Percentiles rank a stretch among this genome's conserved stretches.
Evolutionary conservation across 2,113 vertebrate species (phyloP).

Genomic region (Mustela lutreola): DNA sequence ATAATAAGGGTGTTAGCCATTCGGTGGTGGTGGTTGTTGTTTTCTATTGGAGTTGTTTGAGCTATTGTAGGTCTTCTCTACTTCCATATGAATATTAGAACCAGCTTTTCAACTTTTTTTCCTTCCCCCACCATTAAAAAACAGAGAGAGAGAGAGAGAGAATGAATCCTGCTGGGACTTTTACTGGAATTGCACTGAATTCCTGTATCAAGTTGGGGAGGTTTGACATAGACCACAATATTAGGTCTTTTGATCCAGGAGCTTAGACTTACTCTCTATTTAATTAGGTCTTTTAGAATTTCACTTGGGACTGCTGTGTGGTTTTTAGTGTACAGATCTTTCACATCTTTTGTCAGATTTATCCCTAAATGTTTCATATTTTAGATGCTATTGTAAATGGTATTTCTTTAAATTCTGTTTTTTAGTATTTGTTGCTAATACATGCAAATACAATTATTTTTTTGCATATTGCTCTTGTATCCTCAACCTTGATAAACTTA

Average conservation of each 20-base stretch:
- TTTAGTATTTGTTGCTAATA: neutral
- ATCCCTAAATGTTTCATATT: slow-evolving; percentile 13
- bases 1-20: neutral
- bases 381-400: neutral
- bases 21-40: neutral
- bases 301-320: neutral
- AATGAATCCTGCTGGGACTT: neutral
- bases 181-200: neutral
- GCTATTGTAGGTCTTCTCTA: neutral
- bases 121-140: neutral
- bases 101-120: neutral
- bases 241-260: neutral
- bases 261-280: neutral
- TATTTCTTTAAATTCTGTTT: neutral
- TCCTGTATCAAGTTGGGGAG: neutral
- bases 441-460: neutral
- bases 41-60: neutral
- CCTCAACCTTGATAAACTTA: neutral
- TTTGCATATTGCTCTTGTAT: neutral
- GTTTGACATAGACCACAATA: neutral
- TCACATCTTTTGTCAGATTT: neutral
- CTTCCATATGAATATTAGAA: neutral
- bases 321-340: neutral
- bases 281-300: neutral
- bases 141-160: too few species aligned